Evolutionary conservation across 2,113 vertebrate genomes (phyloP), one percentile per base, ranked within the genome.

Genomic region (Neotoma lepida): DNA sequence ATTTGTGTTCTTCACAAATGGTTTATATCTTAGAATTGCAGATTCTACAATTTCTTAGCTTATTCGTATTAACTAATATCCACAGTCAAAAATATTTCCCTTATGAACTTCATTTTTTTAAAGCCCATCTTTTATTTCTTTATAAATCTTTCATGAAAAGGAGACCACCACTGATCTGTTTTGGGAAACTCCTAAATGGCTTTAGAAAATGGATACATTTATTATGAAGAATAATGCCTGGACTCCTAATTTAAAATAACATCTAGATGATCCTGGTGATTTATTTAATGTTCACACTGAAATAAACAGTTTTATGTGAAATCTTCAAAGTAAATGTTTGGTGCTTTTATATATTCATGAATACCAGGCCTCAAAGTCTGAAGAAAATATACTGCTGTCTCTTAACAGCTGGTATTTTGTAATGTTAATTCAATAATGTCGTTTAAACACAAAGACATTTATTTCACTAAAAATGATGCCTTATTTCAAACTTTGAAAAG

Each of bases 341-440:
- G 63, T 10, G 70, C 39, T 93, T 97, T 91, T 76, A 93, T 90
- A 90, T 54, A 95, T 81, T 94, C 80, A 91, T 93, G 78, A 95
- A 95, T 56, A 95, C 70, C 41, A 96, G 90, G 91, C 63, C 84
- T 91, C 74, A 76, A 96, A 95, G 49, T 89, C 96, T 26, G 10
- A 94, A 93, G 88, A 96, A 94, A 91, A 94, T 68, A 96, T 78
- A 95, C 94, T 93, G 61, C 66, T 88, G 51, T 94, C 91, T 91
- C 76, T 89, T 94, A 94, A 94, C 5, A 91, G 58, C 93, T 95
- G 64, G 58, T 88, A 94, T 96, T 96, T 96, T 95, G 74, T 95
- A 95, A 93, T 86, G 6, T 93, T 88, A 97, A 97, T 96, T 96
- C 41, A 94, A 96, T 97, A 97, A 97, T 89, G 66, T 88, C 71